phyloP scores from a whole-genome alignment of 2,113 vertebrate genomes.

The Clupea harengus region DNA sequence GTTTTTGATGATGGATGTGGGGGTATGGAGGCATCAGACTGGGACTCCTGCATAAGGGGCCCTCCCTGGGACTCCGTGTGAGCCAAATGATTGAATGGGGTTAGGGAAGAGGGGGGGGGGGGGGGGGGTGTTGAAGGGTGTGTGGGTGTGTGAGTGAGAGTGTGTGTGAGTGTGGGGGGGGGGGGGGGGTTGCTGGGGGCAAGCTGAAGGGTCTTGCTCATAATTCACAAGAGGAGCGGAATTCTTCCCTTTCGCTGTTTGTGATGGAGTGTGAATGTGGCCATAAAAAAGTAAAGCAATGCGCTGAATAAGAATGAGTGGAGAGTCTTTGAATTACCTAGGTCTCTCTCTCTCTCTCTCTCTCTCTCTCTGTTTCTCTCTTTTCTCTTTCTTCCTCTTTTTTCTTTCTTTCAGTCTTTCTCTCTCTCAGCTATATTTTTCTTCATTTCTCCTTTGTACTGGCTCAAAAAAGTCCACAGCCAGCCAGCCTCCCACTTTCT shows the following conservation, averaged over 20 bases:
- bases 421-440: background rate
- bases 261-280: constrained; percentile 37
- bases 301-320: constrained; percentile 37
- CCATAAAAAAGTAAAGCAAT: constrained; percentile 23
- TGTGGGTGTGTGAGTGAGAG: too few relatives aligned
- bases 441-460: background rate
- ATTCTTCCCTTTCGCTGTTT: constrained; percentile 29
- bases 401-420: background rate
- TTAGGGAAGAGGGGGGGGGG: background rate
- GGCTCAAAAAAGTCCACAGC: background rate
- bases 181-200: constrained; percentile 18
- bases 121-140: constrained; percentile 27
- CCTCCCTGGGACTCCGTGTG: background rate
- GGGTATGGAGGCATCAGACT: background rate
- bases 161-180: background rate
- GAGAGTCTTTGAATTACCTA: constrained; percentile 30
- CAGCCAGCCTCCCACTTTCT: background rate
- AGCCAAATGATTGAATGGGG: background rate
- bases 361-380: background rate
- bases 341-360: background rate
- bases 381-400: too few relatives aligned
- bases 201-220: constrained; percentile 20
- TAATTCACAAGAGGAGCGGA: constrained; percentile 33
- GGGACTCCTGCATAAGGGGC: background rate
- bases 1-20: background rate